These are phyloP conservation scores for Tipula lateralis DNA, from an alignment of 2,888 invertebrate genomes.

Conservation along the genomic window DNA sequence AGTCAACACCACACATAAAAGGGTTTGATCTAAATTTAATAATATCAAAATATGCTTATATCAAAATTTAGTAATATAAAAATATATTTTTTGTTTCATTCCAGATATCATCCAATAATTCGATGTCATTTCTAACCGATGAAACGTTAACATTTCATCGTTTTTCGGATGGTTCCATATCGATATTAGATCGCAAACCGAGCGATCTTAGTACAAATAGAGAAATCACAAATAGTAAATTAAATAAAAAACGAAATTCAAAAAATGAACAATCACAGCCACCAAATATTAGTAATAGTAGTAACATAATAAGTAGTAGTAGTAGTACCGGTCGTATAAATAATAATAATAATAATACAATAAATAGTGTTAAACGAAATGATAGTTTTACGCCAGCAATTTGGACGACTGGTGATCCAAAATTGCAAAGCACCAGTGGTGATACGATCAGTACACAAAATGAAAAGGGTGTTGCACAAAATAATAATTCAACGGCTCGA, in stretches of 20 bases:
- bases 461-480: conserved; percentile 19
- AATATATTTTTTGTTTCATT: conserved; percentile 31
- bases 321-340: not conserved
- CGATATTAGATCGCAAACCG: conserved; percentile 4
- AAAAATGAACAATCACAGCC: not conserved
- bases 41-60: no score
- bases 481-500: conserved; percentile 47
- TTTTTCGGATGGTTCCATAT: conserved; percentile 30
- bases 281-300: conserved; percentile 26
- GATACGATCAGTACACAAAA: conserved; percentile 2
- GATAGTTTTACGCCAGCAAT: conserved; percentile 12
- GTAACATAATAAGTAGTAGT: not conserved
- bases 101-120: conserved; percentile 33
- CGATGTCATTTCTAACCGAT: conserved; percentile 32
- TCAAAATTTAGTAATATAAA: no score
- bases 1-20: no score
- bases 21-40: no score
- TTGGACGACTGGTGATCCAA: conserved; percentile 12
- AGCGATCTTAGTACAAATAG: not conserved
- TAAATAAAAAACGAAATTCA: not conserved
- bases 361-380: conserved; percentile 4
- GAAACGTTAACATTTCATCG: conserved; percentile 31
- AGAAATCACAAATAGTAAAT: not conserved
- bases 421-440: not conserved
- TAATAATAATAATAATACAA: conserved; percentile 19